Conservation (phyloP, 2,113 vertebrate species). For the Pyrgilauda ruficollis region DNA sequence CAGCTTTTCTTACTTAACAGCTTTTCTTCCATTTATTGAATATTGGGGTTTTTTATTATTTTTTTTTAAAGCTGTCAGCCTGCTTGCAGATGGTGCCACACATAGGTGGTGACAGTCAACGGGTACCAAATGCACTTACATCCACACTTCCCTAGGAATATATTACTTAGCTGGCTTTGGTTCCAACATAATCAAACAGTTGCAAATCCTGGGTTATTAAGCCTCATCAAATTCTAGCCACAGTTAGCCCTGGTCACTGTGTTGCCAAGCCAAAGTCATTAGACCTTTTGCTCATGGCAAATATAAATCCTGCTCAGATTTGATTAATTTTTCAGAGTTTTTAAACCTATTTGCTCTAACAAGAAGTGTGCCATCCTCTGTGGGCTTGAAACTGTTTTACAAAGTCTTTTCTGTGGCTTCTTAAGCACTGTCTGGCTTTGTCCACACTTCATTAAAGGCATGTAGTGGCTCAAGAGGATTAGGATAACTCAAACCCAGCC, state of each 20-base stretch:
- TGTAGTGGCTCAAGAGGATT: conserved; percentile 46
- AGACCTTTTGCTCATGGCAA: neutral
- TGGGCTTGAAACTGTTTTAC: neutral
- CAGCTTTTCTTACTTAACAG: neutral
- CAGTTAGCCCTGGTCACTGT: neutral
- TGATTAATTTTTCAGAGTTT: conserved; percentile 9
- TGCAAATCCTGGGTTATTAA: neutral
- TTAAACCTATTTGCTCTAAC: conserved; percentile 6
- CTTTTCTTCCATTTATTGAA: neutral
- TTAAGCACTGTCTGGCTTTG: conserved; percentile 27
- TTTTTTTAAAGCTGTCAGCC: neutral
- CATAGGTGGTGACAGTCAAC: neutral
- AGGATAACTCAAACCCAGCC: conserved; percentile 19
- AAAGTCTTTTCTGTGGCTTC: neutral
- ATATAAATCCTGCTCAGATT: neutral
- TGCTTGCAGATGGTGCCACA: neutral
- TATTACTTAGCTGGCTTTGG: neutral
- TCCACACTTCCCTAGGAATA: neutral
- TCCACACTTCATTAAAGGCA: conserved; percentile 42
- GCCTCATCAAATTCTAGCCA: neutral
- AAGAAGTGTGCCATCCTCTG: neutral
- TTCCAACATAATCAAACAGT: neutral
- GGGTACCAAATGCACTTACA: neutral
- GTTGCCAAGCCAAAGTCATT: neutral
- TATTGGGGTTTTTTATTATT: rapidly evolving